Conservation (phyloP, 2,113 vertebrate genomes). For the Upupa epops region DNA sequence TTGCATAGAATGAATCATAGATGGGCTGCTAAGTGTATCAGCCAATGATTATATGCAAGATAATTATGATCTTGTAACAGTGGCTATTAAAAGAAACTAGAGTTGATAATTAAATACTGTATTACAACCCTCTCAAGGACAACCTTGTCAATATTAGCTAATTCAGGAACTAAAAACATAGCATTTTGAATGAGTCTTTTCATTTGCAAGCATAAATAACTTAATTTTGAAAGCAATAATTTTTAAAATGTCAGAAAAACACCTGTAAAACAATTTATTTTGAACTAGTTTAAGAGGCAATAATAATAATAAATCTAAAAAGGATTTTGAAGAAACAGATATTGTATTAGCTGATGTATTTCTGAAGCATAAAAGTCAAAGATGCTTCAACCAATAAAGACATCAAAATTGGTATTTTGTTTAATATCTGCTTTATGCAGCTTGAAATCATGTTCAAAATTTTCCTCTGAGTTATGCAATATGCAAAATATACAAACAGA, state of each 20-base stretch:
- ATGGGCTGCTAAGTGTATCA: slow-evolving; percentile 66
- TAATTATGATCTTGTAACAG: slow-evolving; percentile 69
- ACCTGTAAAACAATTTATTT: neutral
- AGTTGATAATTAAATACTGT: slow-evolving; percentile 69
- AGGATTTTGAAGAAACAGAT: neutral
- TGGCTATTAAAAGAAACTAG: slow-evolving; percentile 71
- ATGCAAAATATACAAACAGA: neutral
- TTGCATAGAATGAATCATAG: slow-evolving; percentile 57
- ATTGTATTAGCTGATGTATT: neutral
- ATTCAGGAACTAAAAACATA: neutral
- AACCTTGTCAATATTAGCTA: slow-evolving; percentile 18
- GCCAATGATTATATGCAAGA: slow-evolving; percentile 58
- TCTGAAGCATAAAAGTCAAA: neutral
- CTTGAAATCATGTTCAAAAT: neutral
- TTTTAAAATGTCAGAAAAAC: neutral
- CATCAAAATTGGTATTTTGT: neutral
- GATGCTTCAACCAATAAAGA: neutral
- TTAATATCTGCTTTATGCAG: neutral
- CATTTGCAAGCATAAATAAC: neutral
- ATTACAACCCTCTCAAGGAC: slow-evolving; percentile 71
- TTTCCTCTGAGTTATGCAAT: neutral
- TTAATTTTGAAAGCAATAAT: neutral
- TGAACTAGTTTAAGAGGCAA: neutral
- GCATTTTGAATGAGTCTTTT: neutral
- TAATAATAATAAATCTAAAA: neutral